These are phyloP conservation scores for Ploceus nigricollis DNA, from an alignment of 2,113 vertebrate genomes.

Conservation along the genomic window DNA sequence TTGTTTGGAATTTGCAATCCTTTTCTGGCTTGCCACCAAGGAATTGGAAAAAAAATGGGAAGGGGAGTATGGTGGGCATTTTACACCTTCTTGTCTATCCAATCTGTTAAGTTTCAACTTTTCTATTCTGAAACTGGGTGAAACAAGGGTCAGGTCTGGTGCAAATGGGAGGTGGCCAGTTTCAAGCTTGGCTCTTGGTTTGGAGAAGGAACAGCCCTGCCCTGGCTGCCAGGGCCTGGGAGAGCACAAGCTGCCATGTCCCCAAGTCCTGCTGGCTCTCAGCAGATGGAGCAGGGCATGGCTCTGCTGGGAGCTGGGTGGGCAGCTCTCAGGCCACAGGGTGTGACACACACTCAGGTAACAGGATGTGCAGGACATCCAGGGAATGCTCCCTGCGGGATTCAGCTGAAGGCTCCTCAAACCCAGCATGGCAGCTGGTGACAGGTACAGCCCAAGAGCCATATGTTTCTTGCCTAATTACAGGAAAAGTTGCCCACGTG, in stretches of 20 bases:
- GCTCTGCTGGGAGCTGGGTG: background rate
- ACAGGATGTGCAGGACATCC: background rate
- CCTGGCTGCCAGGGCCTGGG: background rate
- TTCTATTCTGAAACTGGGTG: background rate
- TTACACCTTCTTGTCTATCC: background rate
- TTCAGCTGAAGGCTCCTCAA: background rate
- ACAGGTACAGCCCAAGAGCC: background rate
- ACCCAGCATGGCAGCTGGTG: background rate
- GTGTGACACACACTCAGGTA: background rate
- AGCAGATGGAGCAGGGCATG: rapidly evolving
- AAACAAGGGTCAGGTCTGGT: background rate
- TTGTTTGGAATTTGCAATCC: background rate
- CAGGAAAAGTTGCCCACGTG: background rate
- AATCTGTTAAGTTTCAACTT: background rate
- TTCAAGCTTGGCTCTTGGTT: background rate
- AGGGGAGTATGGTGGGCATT: background rate
- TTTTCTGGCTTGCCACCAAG: background rate
- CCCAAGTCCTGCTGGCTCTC: background rate
- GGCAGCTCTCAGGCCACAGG: background rate
- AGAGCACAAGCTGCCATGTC: rapidly evolving
- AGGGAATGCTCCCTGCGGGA: background rate
- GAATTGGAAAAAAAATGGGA: background rate
- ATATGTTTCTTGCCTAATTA: background rate
- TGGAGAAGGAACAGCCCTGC: rapidly evolving
- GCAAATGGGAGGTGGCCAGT: rapidly evolving